Evolutionary conservation across 2,888 invertebrate species (phyloP), one percentile per base, ranked within the genome.

Genomic region (Helleia helle): DNA sequence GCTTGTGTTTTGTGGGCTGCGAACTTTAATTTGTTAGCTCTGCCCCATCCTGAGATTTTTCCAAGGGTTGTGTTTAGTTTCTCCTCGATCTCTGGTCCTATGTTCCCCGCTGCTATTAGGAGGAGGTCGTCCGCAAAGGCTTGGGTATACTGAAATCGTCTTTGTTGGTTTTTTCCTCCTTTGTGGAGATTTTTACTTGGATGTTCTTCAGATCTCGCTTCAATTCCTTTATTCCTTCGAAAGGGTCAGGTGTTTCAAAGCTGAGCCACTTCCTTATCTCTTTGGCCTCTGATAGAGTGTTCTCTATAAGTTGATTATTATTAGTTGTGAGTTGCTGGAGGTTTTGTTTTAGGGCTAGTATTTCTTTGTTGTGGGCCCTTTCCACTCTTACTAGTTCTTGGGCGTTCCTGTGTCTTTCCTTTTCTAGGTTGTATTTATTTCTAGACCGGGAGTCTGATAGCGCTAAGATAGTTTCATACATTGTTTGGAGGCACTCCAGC

Each of bases 391-490:
- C 36, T 4, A 39, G 17, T 18, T 42, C 36, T 12, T 22, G 22
- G 1, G 42, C 42, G 12, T 39, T 1, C 28, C 7, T n/a, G 28
- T 7, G n/a, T 14, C 39, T 11, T n/a, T 39, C 42, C 5, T 24
- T 36, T 14, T 39, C 36, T 9, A 46, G 43, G 40, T 48, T 50
- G 36, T 41, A 34, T 30, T 44, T 46, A 31, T 40, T 45, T 26
- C 41, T 40, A 8, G 45, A 38, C 37, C 47, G 40, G 45, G 43
- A 42, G 22, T 49, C 42, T 0, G 54, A 49, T 0, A 54, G 31
- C 0, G 49, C 40, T 8, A 55, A 41, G 1, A 49, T 44, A 0
- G 27, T 46, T 8, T 52, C 47, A 24, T 51, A 53, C 0, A 54
- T 42, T 0, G 28, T 31, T 13, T 53, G 52, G 3, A 54, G 29